These are phyloP conservation scores for Bergia puertoricense DNA, from an alignment of 92 coral and sea anemone genomes.

Conservation along the genomic window DNA sequence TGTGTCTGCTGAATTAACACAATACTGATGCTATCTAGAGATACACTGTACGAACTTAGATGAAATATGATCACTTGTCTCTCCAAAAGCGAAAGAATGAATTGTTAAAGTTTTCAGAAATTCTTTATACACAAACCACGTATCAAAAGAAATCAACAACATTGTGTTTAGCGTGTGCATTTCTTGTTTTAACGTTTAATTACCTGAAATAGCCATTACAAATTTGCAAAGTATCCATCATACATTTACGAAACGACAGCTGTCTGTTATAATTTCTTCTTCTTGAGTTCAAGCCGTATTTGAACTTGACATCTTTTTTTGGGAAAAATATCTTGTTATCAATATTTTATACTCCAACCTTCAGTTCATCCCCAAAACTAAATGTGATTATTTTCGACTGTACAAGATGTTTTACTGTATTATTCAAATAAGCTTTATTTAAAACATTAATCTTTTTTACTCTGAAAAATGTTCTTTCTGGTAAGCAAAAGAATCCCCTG, in stretches of 20 bases:
- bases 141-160: not conserved
- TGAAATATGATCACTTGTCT: not conserved
- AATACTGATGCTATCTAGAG: not conserved
- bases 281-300: not conserved
- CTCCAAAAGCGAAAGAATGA: not conserved
- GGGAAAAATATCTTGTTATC: not conserved
- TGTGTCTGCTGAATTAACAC: conserved; percentile 5
- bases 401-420: not conserved
- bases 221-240: not conserved
- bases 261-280: not conserved
- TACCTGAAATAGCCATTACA: not conserved
- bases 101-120: not conserved
- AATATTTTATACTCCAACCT: conserved; percentile 23
- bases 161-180: not conserved
- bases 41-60: not conserved
- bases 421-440: not conserved
- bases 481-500: not conserved
- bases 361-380: not conserved
- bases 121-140: not conserved
- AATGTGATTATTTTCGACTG: not conserved
- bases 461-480: not conserved
- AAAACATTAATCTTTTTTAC: not conserved
- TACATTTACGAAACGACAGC: not conserved
- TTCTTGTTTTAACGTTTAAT: conserved; percentile 13
- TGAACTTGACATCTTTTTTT: not conserved